phyloP scores from a whole-genome alignment of 2,888 invertebrate species.

The Zaprionus bogoriensis region DNA sequence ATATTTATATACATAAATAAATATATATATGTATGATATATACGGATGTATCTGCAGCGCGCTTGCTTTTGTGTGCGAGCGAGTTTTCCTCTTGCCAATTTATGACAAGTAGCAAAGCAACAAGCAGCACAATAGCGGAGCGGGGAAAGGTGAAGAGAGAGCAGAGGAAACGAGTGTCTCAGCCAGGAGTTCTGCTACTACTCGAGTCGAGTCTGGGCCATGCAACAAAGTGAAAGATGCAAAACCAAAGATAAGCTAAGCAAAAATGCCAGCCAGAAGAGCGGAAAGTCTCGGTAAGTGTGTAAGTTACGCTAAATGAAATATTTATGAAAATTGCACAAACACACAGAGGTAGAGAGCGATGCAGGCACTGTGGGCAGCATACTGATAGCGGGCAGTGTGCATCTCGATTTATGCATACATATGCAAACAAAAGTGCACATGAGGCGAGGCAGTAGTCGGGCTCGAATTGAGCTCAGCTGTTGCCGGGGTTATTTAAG shows the following conservation, averaged over 20 bases:
- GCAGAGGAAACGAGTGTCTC: not conserved
- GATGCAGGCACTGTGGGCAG: not conserved
- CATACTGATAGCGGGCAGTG: constrained; percentile 13
- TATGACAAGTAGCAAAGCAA: constrained; percentile 68
- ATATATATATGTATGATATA: not conserved
- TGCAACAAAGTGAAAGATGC: constrained; percentile 51
- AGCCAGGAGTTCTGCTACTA: no score
- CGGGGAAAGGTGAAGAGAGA: not conserved
- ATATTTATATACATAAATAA: constrained; percentile 2
- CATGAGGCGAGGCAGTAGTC: constrained; percentile 2
- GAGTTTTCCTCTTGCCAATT: constrained; percentile 59
- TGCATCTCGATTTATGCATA: constrained; percentile 50
- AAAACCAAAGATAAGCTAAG: constrained; percentile 54
- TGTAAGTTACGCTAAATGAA: constrained; percentile 71
- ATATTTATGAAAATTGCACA: constrained; percentile 75
- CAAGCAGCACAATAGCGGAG: constrained; percentile 37
- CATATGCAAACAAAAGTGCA: constrained; percentile 41
- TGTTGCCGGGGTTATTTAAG: constrained; percentile 18
- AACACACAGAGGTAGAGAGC: constrained; percentile 8
- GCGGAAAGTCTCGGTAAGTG: constrained; percentile 53
- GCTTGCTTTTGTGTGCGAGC: constrained; percentile 17
- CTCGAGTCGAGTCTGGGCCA: constrained; percentile 28
- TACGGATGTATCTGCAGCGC: constrained; percentile 5
- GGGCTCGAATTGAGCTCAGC: constrained; percentile 36
- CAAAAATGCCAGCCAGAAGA: constrained; percentile 50